Evolutionary conservation across 1,140 invertebrate species (phyloP).

Genomic region (Cotesia chilonis): DNA sequence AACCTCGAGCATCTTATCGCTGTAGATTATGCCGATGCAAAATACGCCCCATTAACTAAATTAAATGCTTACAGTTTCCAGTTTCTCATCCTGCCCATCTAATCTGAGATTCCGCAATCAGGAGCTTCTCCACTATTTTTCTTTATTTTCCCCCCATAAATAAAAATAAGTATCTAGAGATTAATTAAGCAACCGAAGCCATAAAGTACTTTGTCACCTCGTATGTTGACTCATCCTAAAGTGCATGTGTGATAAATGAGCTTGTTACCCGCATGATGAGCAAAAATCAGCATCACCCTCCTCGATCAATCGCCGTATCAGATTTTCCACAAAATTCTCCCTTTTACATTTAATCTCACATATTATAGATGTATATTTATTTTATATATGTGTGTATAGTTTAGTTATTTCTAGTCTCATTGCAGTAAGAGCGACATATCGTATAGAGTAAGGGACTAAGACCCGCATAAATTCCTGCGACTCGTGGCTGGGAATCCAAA

Average conservation of each 20-base stretch:
- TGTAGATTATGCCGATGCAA: constrained; percentile 42
- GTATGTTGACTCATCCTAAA: constrained; percentile 4
- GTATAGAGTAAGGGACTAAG: neutral
- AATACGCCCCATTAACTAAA: neutral
- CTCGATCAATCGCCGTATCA: constrained; percentile 20
- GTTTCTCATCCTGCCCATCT: too few species aligned
- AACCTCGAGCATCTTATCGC: constrained; percentile 53
- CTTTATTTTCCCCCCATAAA: too few species aligned
- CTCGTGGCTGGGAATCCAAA: neutral
- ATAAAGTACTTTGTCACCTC: neutral
- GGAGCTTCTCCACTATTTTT: too few species aligned
- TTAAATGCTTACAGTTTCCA: neutral
- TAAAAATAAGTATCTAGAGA: too few species aligned
- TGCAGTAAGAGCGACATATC: neutral
- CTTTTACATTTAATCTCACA: constrained; percentile 9
- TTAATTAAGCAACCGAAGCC: too few species aligned
- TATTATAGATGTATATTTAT: too few species aligned
- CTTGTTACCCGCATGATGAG: constrained; percentile 19
- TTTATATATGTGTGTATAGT: too few species aligned
- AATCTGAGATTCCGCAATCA: too few species aligned
- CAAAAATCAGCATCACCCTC: constrained; percentile 19
- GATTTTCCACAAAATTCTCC: constrained; percentile 26
- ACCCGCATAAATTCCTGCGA: constrained; percentile 32
- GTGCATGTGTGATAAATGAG: constrained; percentile 7
- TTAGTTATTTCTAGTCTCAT: too few species aligned